These are phyloP conservation scores for Leucophora obtusa DNA, from an alignment of 2,888 invertebrate genomes.

Conservation along the genomic window DNA sequence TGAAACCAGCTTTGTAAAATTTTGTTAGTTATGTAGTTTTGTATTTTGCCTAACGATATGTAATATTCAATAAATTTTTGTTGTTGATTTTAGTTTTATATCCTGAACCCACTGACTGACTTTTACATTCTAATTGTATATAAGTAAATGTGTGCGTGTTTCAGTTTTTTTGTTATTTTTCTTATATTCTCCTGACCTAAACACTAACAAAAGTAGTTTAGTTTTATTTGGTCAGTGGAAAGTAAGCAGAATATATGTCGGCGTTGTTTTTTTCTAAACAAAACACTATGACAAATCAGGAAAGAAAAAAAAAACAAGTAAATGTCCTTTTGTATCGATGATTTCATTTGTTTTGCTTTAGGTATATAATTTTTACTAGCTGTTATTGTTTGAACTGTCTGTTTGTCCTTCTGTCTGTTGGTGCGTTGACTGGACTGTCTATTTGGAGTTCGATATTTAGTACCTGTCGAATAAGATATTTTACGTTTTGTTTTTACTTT, in stretches of 20 bases:
- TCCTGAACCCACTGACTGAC: not conserved
- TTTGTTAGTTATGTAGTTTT: no score
- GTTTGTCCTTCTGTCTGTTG: constrained; percentile 4
- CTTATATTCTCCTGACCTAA: not conserved
- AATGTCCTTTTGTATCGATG: constrained; percentile 31
- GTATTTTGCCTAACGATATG: no score
- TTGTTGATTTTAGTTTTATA: not conserved
- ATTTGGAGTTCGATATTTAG: not conserved
- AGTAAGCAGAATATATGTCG: not conserved
- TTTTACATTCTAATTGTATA: not conserved
- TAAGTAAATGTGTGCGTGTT: not conserved
- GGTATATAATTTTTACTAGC: not conserved
- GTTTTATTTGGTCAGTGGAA: constrained; percentile 6
- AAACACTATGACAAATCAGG: not conserved
- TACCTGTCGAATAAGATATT: constrained; percentile 30
- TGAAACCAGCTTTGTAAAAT: no score
- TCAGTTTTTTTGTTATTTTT: not conserved
- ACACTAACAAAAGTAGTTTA: constrained; percentile 9
- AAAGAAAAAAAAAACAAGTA: not conserved
- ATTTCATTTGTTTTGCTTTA: constrained; percentile 12
- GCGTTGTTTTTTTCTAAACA: not conserved
- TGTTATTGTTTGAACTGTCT: constrained; percentile 1
- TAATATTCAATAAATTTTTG: constrained; percentile 9
- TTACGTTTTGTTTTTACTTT: constrained; percentile 14
- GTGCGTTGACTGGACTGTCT: not conserved